Conservation (phyloP, 2,113 vertebrate species). For the Miniopterus natalensis region DNA sequence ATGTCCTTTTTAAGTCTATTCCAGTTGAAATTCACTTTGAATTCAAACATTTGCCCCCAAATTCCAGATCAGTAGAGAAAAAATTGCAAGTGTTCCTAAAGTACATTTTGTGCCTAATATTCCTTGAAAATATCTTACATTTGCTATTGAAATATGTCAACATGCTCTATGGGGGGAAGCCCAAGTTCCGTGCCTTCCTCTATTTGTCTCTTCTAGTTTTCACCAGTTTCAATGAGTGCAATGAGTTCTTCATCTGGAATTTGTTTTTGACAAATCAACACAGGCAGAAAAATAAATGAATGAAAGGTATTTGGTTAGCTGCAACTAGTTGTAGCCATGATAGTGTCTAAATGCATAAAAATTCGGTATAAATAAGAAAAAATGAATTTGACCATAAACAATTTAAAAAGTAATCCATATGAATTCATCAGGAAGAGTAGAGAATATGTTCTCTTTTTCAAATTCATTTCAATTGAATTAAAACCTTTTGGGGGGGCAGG, state of each 20-base stretch:
- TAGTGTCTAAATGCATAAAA: conserved; percentile 49
- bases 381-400: conserved; percentile 8
- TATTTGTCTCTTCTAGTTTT: conserved; percentile 19
- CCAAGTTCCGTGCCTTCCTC: background rate
- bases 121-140: conserved; percentile 1
- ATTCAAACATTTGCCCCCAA: background rate
- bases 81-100: background rate
- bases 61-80: background rate
- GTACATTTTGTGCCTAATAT: conserved; percentile 4
- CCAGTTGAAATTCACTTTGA: background rate
- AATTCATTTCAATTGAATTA: conserved; percentile 36
- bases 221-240: conserved; percentile 12
- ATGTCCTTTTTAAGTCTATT: background rate
- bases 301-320: background rate
- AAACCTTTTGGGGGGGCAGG: background rate
- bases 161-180: background rate
- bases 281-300: background rate
- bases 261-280: conserved; percentile 49
- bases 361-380: conserved; percentile 30
- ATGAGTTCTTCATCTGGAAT: conserved; percentile 28
- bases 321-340: background rate
- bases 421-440: background rate
- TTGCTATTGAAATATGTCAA: conserved; percentile 32
- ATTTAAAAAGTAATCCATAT: conserved; percentile 40
- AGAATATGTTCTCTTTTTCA: conserved; percentile 18